phyloP scores from a whole-genome alignment of 2,113 vertebrate species.

The Rhinichthys klamathensis region DNA sequence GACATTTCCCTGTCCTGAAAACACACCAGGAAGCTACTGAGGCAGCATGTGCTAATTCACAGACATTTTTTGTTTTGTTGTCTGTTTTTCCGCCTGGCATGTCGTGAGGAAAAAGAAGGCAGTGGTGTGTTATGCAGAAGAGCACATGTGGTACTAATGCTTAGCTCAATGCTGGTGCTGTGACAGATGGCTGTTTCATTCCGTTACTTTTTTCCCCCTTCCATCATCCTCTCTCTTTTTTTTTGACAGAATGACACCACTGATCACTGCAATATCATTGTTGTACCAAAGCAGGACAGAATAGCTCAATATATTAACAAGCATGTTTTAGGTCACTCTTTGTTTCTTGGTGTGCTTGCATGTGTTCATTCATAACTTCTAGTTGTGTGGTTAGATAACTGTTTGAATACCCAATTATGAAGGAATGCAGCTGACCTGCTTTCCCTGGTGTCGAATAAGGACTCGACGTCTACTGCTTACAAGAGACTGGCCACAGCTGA shows the following conservation, averaged over 20 bases:
- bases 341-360: background rate
- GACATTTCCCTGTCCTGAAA: background rate
- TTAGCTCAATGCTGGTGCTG: conserved; percentile 63
- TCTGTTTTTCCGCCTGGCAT: conserved; percentile 33
- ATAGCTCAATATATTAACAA: background rate
- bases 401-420: conserved; percentile 56
- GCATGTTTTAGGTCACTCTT: background rate
- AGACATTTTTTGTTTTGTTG: conserved; percentile 10
- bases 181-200: conserved; percentile 64
- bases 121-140: conserved; percentile 28
- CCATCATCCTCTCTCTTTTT: conserved; percentile 2
- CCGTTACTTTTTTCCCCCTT: background rate
- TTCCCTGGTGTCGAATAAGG: conserved; percentile 50
- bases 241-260: background rate
- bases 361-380: conserved; percentile 39
- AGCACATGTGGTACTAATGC: conserved; percentile 58
- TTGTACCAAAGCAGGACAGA: background rate
- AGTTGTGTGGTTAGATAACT: conserved; percentile 37
- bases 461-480: conserved; percentile 7
- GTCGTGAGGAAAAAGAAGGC: conserved; percentile 19
- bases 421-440: conserved; percentile 58
- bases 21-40: background rate
- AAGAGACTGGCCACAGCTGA: conserved; percentile 17
- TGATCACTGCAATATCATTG: conserved; percentile 40
- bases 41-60: conserved; percentile 5